Evolutionary conservation across 2,888 invertebrate species (phyloP).

Genomic region (Drosophila glabriapex): DNA sequence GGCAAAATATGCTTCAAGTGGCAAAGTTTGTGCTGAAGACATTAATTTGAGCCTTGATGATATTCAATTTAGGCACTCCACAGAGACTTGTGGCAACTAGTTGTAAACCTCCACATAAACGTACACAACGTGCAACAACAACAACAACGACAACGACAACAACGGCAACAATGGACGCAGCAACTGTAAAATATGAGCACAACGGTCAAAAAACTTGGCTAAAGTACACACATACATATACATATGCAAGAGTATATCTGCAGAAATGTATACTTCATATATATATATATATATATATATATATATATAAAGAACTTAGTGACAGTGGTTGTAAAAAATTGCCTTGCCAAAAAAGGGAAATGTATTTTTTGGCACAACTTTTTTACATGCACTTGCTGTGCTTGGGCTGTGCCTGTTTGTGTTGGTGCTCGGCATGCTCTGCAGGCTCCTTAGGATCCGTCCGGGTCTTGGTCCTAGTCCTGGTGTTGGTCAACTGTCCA

Average conservation of each 20-base stretch:
- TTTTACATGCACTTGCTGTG: slow-evolving; percentile 71
- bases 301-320: slow-evolving; percentile 56
- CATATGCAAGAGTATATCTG: background rate
- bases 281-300: slow-evolving; percentile 7
- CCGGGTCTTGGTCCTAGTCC: slow-evolving; percentile 14
- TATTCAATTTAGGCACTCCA: slow-evolving; percentile 82
- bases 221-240: slow-evolving; percentile 3
- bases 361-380: slow-evolving; percentile 77
- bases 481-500: slow-evolving; percentile 73
- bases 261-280: slow-evolving; percentile 2
- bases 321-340: slow-evolving; percentile 62
- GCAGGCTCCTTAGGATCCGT: slow-evolving; percentile 5
- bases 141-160: slow-evolving; percentile 30
- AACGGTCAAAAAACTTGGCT: slow-evolving; percentile 56
- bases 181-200: slow-evolving; percentile 77
- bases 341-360: slow-evolving; percentile 55
- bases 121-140: slow-evolving; percentile 45
- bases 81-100: slow-evolving; percentile 72
- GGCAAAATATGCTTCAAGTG: slow-evolving; percentile 75
- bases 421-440: slow-evolving; percentile 28
- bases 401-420: slow-evolving; percentile 38
- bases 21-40: slow-evolving; percentile 79
- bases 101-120: slow-evolving; percentile 31
- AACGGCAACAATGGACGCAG: slow-evolving; percentile 61
- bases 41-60: slow-evolving; percentile 83